Conservation (phyloP, 2,113 vertebrate genomes). For the Trogon surrucura region DNA sequence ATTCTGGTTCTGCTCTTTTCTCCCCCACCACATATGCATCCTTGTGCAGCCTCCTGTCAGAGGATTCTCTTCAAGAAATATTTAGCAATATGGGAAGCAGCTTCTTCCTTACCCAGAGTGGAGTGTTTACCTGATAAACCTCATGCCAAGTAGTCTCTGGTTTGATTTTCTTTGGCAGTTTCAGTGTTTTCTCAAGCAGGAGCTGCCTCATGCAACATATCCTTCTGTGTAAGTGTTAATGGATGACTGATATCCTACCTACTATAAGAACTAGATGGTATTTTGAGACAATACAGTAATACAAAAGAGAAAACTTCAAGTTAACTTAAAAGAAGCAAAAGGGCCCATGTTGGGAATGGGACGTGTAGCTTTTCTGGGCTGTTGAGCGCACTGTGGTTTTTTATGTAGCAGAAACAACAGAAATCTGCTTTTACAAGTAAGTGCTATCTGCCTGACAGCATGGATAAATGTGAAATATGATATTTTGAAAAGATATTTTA, state of each 20-base stretch:
- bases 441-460: background rate
- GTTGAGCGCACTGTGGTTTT: background rate
- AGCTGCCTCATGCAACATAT: background rate
- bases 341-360: fast-evolving
- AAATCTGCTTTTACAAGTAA: background rate
- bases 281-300: background rate
- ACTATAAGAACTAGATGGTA: background rate
- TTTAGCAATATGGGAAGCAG: background rate
- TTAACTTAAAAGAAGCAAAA: background rate
- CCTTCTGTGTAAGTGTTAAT: too few relatives aligned
- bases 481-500: background rate
- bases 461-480: background rate
- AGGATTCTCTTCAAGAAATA: background rate
- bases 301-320: background rate
- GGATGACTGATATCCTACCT: background rate
- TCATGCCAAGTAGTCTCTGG: background rate
- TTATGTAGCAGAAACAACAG: background rate
- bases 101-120: background rate
- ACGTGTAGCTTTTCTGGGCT: fast-evolving
- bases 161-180: background rate
- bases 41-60: background rate
- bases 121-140: background rate
- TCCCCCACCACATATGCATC: too few relatives aligned
- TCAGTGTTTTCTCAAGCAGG: background rate
- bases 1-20: background rate